phyloP scores from a whole-genome alignment of 2,113 vertebrate genomes.

The Mormyrus iriodes region DNA sequence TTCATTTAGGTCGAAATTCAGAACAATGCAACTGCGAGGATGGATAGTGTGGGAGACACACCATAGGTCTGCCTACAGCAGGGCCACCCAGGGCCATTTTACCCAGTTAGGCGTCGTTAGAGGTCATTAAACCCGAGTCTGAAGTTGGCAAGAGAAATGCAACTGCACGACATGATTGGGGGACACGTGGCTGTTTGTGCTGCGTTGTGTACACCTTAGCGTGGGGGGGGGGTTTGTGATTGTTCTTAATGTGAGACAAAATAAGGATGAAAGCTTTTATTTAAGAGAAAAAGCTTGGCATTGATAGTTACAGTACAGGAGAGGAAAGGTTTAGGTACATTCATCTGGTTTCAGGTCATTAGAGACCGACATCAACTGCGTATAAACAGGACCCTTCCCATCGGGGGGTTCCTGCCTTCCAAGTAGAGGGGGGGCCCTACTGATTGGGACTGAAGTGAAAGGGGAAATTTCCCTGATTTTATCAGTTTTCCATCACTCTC shows the following conservation, averaged over 20 bases:
- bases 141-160: no score
- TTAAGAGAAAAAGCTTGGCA: no score
- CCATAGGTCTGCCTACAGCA: background rate
- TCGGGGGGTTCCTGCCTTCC: background rate
- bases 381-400: background rate
- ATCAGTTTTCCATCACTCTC: background rate
- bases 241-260: background rate
- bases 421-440: background rate
- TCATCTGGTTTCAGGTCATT: background rate
- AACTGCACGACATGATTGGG: no score
- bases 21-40: no score
- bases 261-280: background rate
- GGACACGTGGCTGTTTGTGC: background rate
- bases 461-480: background rate
- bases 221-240: background rate
- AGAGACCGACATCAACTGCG: background rate
- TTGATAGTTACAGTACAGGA: background rate
- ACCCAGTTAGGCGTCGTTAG: no score
- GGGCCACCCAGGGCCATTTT: no score
- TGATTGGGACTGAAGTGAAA: background rate
- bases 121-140: no score
- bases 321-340: background rate
- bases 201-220: background rate
- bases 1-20: background rate
- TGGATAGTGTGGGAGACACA: no score